Evolutionary conservation across 2,797 vertebrate species (phyloP), one percentile per base, ranked within the genome.

Genomic region (Hyperoplus lanceolatus): DNA sequence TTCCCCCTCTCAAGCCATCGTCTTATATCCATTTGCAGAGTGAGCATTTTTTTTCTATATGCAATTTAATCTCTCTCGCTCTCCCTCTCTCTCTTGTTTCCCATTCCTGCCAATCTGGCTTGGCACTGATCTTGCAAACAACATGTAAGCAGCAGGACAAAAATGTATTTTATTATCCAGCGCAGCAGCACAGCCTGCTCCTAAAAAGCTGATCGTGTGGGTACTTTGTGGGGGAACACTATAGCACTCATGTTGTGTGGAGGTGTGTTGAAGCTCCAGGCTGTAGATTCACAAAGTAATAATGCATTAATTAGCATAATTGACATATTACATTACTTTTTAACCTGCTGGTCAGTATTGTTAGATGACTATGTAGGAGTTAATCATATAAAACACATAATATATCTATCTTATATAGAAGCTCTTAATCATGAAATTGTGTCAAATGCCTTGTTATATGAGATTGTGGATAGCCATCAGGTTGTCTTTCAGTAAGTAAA

Each of bases 141-240:
- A 41, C 50, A n/a, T 75, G 73, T 18, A 56, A 67, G 16, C 41
- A 62, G 41, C 2, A 16, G 14, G 8, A 45, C n/a, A 39, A 38
- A 21, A 41, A 63, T 55, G 12, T 15, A 14, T 69, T 60, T 72
- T 21, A 42, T 77, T 66, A 43, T 73, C 18, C 68, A 18, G 61
- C 70, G 60, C 66, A 46, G 60, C 66, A 46, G 48, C 60, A 73
- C 67, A 49, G 59, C 70, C 13, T 61, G 29, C 65, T 84, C 54
- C 41, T 29, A 53, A 10, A 76, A 29, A 72, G 68, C 80, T 74
- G 62, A 36, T 41, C 60, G 78, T 78, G 81, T 82, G 75, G 71
- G 77, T 57, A 42, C 57, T 14, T 13, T 4, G 51, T 75, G 87
- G 77, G 57, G 84, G 87, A 76, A 73, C 54, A 64, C 67, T 29